These are phyloP conservation scores for Cyphomyrmex costatus DNA, from an alignment of 1,140 invertebrate species.

Conservation along the genomic window DNA sequence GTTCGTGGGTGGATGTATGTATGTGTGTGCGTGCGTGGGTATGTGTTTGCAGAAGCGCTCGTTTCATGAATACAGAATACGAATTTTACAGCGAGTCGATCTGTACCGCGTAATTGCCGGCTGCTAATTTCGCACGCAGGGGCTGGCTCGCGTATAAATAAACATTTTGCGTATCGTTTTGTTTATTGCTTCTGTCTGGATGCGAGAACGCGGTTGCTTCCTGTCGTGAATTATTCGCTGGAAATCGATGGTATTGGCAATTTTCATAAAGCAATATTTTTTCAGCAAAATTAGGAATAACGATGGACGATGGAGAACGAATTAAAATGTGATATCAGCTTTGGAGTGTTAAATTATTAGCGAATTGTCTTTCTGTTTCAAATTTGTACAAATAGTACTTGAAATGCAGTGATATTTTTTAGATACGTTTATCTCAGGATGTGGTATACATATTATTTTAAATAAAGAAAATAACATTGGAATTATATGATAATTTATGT, in stretches of 20 bases:
- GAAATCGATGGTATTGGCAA: neutral
- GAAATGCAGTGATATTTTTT: neutral
- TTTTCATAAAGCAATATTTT: neutral
- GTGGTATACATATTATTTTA: neutral
- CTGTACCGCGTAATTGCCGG: conserved; percentile 15
- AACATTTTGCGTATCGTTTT: conserved; percentile 50
- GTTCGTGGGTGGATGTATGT: neutral
- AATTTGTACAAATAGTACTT: neutral
- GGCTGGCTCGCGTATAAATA: conserved; percentile 63
- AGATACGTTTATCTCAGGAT: neutral
- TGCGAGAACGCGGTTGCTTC: neutral
- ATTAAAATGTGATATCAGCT: neutral
- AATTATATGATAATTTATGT: neutral
- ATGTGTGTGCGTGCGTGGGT: neutral
- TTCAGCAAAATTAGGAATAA: neutral
- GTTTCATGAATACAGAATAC: neutral
- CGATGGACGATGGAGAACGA: neutral
- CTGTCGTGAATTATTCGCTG: neutral
- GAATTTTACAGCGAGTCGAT: neutral
- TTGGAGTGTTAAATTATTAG: neutral
- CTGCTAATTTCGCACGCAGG: neutral
- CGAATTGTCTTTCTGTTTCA: neutral
- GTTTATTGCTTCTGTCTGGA: conserved; percentile 42
- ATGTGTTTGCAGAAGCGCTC: neutral
- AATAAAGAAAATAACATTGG: neutral